phyloP scores from a whole-genome alignment of 2,888 invertebrate species.

The Aphelenchoides bicaudatus region DNA sequence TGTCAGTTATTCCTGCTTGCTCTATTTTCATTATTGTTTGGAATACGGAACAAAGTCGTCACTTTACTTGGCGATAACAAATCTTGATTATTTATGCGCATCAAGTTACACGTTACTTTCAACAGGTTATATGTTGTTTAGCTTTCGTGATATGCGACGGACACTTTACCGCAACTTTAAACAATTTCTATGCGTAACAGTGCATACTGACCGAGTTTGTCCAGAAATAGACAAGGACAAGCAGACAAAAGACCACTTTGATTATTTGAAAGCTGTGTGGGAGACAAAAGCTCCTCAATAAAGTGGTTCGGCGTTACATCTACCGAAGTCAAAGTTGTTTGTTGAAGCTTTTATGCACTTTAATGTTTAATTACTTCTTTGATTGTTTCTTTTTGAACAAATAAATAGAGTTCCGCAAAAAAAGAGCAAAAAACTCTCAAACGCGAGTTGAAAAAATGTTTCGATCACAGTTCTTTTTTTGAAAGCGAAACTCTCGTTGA shows the following conservation, averaged over 20 bases:
- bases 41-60: background rate
- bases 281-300: background rate
- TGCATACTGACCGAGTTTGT: background rate
- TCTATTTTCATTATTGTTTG: background rate
- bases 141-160: background rate
- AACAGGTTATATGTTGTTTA: too few species aligned
- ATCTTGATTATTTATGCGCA: too few species aligned
- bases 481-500: slow-evolving; percentile 4
- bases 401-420: slow-evolving; percentile 7
- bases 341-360: too few species aligned
- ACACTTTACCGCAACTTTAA: background rate
- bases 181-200: background rate
- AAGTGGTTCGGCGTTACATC: too few species aligned
- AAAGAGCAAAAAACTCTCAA: slow-evolving; percentile 1
- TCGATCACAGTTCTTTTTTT: background rate
- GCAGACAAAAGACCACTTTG: background rate
- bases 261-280: background rate
- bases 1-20: background rate
- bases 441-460: background rate
- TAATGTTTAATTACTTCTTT: too few species aligned
- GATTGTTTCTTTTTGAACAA: background rate
- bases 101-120: too few species aligned
- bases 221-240: background rate
- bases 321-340: too few species aligned
- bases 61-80: slow-evolving; percentile 8